Conservation (phyloP, 2,113 vertebrate species). For the Sinocyclocheilus grahami region DNA sequence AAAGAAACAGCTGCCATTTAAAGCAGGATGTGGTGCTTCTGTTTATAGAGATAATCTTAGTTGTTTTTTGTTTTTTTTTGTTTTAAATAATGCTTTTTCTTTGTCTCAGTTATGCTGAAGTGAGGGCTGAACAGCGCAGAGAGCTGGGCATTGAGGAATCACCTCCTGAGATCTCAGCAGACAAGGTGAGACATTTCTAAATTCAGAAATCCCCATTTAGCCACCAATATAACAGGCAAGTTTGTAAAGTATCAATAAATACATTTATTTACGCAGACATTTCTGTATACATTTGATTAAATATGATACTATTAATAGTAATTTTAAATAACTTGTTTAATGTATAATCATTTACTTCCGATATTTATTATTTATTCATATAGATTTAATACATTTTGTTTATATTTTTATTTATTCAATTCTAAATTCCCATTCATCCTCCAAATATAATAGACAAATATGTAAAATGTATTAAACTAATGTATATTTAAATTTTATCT, state of each 20-base stretch:
- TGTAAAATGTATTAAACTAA: neutral
- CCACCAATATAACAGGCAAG: too few relatives aligned
- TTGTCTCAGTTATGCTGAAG: conserved; percentile 89
- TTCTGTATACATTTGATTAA: too few relatives aligned
- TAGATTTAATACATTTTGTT: too few relatives aligned
- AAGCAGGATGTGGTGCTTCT: neutral
- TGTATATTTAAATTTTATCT: too few relatives aligned
- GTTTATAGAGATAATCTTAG: neutral
- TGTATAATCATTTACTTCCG: too few relatives aligned
- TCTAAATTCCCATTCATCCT: neutral
- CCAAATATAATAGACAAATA: neutral
- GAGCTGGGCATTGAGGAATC: conserved; percentile 92
- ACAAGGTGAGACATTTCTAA: conserved; percentile 80
- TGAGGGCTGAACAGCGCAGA: conserved; percentile 90
- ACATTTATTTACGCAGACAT: too few relatives aligned
- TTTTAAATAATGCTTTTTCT: neutral
- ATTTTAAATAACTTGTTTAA: too few relatives aligned
- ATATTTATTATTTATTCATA: neutral
- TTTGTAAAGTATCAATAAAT: too few relatives aligned
- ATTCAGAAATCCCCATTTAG: neutral
- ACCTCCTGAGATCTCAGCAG: conserved; percentile 83
- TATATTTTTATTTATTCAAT: too few relatives aligned
- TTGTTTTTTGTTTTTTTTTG: neutral
- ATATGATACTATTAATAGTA: neutral
- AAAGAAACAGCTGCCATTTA: neutral